phyloP scores from a whole-genome alignment of 2,113 vertebrate species.

The Lutjanus erythropterus region DNA sequence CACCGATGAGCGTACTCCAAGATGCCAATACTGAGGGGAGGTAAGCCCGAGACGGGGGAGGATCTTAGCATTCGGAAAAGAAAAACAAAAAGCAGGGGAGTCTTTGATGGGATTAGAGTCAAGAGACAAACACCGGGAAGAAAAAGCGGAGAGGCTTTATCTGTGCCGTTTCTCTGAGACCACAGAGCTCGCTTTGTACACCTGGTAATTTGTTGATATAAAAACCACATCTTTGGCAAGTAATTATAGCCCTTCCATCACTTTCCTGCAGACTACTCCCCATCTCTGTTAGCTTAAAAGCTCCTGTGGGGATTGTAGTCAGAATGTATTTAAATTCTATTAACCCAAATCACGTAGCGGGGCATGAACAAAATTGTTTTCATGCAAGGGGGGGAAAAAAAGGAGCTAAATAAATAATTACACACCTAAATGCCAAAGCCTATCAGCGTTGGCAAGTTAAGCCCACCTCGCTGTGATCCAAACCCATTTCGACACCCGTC shows the following conservation, averaged over 20 bases:
- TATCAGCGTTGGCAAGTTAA: conserved; percentile 30
- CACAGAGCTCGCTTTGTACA: conserved; percentile 64
- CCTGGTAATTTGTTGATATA: conserved; percentile 75
- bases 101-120: conserved; percentile 81
- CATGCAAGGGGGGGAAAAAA: neutral
- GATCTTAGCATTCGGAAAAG: conserved; percentile 54
- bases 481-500: conserved; percentile 29
- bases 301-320: conserved; percentile 57
- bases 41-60: conserved; percentile 45
- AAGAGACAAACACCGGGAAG: conserved; percentile 67
- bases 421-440: conserved; percentile 52
- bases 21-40: conserved; percentile 67
- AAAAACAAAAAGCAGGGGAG: conserved; percentile 67
- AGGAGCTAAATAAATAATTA: conserved; percentile 59
- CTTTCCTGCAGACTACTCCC: conserved; percentile 38
- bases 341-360: conserved; percentile 64
- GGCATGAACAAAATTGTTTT: conserved; percentile 48
- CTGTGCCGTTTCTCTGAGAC: conserved; percentile 58
- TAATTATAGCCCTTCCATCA: conserved; percentile 71
- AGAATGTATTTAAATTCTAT: conserved; percentile 74
- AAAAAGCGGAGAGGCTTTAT: conserved; percentile 63
- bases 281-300: conserved; percentile 66
- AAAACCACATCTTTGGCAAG: conserved; percentile 70
- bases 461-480: conserved; percentile 39
- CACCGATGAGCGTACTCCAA: conserved; percentile 55